Evolutionary conservation across 2,113 vertebrate genomes (phyloP), one percentile per base, ranked within the genome.

Genomic region (Lycocorax pyrrhopterus): DNA sequence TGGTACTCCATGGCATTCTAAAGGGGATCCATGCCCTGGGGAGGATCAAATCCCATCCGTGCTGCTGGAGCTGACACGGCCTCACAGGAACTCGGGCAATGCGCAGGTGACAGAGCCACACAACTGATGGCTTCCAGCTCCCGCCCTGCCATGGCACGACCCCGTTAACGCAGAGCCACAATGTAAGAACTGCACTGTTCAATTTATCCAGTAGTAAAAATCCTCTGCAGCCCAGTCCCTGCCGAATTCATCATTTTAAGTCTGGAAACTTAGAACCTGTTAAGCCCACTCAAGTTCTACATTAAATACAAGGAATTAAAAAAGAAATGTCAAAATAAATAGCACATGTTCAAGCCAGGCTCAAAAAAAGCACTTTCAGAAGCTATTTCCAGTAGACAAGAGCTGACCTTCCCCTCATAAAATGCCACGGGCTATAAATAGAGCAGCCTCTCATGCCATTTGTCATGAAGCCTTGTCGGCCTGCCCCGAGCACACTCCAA

Each of bases 351-450:
- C 63, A 44, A 53, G 73, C 53, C 78, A 59, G 80, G 47, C 47
- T 52, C 6, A 22, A 32, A 35, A 78, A 72, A 91, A 68, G 35
- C 77, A 56, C 73, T 90, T 79, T 92, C 39, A 78, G 87, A 51
- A 84, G 94, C 64, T 90, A 73, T 85, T 89, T 76, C 44, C 90
- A 94, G 92, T 5, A 85, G 84, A 68, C 53, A 9, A 53, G 94
- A 76, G 68, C 76, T 84, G 93, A 93, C 94, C 93, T 90, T 94
- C 64, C 92, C 86, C 83, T 75, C 43, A 9, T 2, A 37, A 90
- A 89, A 93, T 74, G 84, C 91, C 89, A 93, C 19, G 1, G 78
- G 83, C 56, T 87, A 84, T 64, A 84, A 95, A 90, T 5, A 84
- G 86, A 84, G 80, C 91, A 84, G 94, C 41, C 86, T 69, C 43